Conservation (phyloP, 2,797 vertebrate species). For the Dendrocincla tyrannina region DNA sequence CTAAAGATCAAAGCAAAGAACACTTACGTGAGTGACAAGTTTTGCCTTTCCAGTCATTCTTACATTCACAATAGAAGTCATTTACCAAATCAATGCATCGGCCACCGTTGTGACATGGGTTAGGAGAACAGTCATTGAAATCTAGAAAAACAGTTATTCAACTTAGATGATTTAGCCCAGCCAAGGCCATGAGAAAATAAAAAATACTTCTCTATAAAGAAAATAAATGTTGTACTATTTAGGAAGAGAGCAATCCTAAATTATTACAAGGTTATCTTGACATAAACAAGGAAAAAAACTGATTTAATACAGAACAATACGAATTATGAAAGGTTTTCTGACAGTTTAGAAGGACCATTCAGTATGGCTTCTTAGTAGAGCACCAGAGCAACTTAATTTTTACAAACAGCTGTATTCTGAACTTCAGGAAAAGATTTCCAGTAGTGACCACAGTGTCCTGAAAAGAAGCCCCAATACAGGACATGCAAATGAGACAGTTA, state of each 20-base stretch:
- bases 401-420: neutral
- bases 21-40: constrained; percentile 93
- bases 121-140: constrained; percentile 89
- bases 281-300: neutral
- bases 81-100: constrained; percentile 88
- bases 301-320: neutral
- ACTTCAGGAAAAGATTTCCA: neutral
- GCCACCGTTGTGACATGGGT: constrained; percentile 90
- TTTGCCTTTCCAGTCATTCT: constrained; percentile 94
- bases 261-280: neutral
- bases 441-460: neutral
- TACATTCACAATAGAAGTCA: constrained; percentile 91
- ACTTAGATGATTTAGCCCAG: neutral
- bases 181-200: neutral
- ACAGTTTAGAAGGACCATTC: neutral
- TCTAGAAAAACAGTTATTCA: constrained; percentile 73
- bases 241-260: neutral
- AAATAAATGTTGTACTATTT: neutral
- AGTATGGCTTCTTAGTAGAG: neutral
- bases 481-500: neutral
- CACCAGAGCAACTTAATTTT: neutral
- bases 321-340: neutral
- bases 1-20: constrained; percentile 20
- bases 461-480: neutral
- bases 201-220: neutral